These are phyloP conservation scores for Liparis tanakae DNA, from an alignment of 2,797 vertebrate genomes.

Conservation along the genomic window DNA sequence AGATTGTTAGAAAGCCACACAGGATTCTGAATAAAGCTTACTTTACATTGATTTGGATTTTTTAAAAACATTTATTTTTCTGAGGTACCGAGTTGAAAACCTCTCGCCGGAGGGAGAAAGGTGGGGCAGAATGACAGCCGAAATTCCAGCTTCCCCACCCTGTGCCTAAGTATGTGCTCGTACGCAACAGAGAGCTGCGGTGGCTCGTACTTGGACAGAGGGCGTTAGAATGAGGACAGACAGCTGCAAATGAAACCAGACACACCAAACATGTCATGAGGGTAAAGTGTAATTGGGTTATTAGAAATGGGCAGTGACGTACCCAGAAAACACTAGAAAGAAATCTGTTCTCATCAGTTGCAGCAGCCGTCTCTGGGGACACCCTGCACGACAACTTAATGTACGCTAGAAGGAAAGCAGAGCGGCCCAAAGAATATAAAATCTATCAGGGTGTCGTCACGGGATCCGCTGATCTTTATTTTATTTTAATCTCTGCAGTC, in stretches of 20 bases:
- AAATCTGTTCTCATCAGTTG: slow-evolving; percentile 31
- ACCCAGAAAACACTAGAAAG: slow-evolving; percentile 59
- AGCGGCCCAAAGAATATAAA: not conserved
- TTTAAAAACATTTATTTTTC: slow-evolving; percentile 8
- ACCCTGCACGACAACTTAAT: slow-evolving; percentile 56
- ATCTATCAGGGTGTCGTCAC: slow-evolving; percentile 3
- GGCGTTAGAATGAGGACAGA: slow-evolving; percentile 33
- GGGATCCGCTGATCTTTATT: slow-evolving; percentile 4
- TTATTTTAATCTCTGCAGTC: not conserved
- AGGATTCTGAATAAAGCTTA: slow-evolving; percentile 21
- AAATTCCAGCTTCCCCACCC: slow-evolving; percentile 27
- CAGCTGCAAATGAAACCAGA: slow-evolving; percentile 36
- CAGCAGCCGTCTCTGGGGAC: slow-evolving; percentile 37
- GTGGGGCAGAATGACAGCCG: slow-evolving; percentile 2
- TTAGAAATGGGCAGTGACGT: slow-evolving; percentile 45
- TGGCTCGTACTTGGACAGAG: slow-evolving; percentile 33
- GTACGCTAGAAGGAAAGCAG: not conserved
- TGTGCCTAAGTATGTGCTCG: slow-evolving; percentile 16
- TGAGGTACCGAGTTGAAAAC: slow-evolving; percentile 46
- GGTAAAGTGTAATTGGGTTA: slow-evolving; percentile 13
- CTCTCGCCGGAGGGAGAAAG: slow-evolving; percentile 25
- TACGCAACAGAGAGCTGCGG: slow-evolving; percentile 27
- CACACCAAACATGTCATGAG: slow-evolving; percentile 26
- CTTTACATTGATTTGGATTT: slow-evolving; percentile 12
- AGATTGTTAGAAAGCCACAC: slow-evolving; percentile 33